phyloP scores from a whole-genome alignment of 2,797 vertebrate species.

The Pseudotriccus pelzelni region DNA sequence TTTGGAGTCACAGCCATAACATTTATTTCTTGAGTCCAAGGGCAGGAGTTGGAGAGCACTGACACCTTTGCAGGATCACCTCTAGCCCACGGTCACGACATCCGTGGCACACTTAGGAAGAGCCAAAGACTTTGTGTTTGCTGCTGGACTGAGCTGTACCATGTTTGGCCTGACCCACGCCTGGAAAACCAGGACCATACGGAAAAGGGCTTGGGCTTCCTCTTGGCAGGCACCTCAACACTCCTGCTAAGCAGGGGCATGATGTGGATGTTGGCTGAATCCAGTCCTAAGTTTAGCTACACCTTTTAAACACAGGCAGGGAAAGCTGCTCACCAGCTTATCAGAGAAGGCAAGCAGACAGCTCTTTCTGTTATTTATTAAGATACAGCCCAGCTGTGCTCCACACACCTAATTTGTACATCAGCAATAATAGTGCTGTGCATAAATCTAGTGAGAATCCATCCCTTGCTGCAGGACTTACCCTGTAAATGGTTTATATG shows the following conservation, averaged over 20 bases:
- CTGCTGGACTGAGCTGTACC: not conserved
- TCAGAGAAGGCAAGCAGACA: not conserved
- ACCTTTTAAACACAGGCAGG: not conserved
- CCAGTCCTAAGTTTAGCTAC: not conserved
- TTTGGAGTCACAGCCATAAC: not conserved
- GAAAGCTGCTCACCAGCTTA: not conserved
- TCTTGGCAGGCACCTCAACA: not conserved
- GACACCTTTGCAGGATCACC: not conserved
- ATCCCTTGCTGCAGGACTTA: not conserved
- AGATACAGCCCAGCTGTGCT: not conserved
- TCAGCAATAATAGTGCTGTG: not conserved
- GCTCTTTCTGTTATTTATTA: not conserved
- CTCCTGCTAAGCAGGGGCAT: not conserved
- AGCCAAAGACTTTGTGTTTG: not conserved
- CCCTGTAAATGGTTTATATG: not conserved
- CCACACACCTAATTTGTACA: not conserved
- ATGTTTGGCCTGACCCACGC: not conserved
- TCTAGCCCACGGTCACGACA: not conserved
- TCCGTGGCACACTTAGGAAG: not conserved
- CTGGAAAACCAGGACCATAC: not conserved
- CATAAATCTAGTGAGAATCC: not conserved
- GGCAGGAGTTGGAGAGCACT: not conserved
- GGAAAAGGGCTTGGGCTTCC: not conserved
- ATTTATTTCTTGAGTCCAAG: not conserved
- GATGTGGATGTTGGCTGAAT: fast-evolving